Evolutionary conservation across 1,140 invertebrate genomes (phyloP).

Genomic region (Drosophila suzukii): DNA sequence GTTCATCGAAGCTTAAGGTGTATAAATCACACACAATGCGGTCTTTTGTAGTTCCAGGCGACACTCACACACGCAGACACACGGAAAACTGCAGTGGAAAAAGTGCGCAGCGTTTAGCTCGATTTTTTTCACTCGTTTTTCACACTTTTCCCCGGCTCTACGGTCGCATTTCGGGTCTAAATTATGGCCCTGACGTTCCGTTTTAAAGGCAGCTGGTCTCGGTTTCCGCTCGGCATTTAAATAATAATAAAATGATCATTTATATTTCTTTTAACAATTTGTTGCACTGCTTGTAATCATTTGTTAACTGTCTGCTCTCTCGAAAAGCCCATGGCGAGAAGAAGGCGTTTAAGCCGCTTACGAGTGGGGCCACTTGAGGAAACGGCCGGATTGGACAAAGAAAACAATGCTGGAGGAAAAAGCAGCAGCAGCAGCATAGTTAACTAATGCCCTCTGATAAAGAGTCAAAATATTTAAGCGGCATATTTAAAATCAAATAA

Average conservation of each 20-base stretch:
- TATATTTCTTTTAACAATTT: slow-evolving; percentile 78
- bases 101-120: slow-evolving; percentile 63
- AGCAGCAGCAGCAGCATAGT: slow-evolving; percentile 5
- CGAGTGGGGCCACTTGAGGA: slow-evolving; percentile 38
- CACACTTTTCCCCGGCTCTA: slow-evolving; percentile 27
- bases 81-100: slow-evolving; percentile 54
- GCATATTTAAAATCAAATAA: slow-evolving; percentile 82
- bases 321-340: slow-evolving; percentile 38
- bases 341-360: slow-evolving; percentile 79
- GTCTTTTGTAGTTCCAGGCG: slow-evolving; percentile 78
- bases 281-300: slow-evolving; percentile 81
- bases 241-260: slow-evolving; percentile 81
- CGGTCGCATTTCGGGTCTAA: slow-evolving; percentile 35
- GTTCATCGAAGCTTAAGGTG: slow-evolving; percentile 82
- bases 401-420: slow-evolving; percentile 49
- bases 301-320: slow-evolving; percentile 74
- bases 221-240: slow-evolving; percentile 76
- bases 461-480: slow-evolving; percentile 79
- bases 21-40: slow-evolving; percentile 82
- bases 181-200: slow-evolving; percentile 60
- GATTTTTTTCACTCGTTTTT: slow-evolving; percentile 42
- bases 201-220: slow-evolving; percentile 66
- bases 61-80: slow-evolving; percentile 51
- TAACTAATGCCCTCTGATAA: slow-evolving; percentile 64
- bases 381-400: slow-evolving; percentile 20